Evolutionary conservation across 2,888 invertebrate species (phyloP).

Genomic region (Mythimna vitellina): DNA sequence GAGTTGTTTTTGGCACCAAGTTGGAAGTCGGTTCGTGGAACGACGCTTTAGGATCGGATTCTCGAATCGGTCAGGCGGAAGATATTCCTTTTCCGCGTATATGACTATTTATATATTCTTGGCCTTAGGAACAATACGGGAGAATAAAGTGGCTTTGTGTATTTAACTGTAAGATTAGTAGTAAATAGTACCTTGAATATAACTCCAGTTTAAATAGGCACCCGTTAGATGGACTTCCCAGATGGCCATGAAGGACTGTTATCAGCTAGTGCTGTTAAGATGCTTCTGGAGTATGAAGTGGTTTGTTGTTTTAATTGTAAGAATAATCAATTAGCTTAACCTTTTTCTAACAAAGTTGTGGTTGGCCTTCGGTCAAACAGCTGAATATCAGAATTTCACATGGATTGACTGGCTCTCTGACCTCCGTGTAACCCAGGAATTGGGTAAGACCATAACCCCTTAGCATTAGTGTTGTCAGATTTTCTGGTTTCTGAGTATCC

Average conservation of each 20-base stretch:
- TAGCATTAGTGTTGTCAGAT: no score
- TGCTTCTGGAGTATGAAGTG: no score
- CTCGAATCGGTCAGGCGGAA: constrained; percentile 46
- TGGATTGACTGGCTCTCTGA: no score
- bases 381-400: no score
- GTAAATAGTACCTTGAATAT: constrained; percentile 74
- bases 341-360: no score
- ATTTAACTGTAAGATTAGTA: constrained; percentile 1
- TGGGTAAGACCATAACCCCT: no score
- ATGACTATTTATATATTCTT: constrained; percentile 39
- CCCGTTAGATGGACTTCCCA: constrained; percentile 76
- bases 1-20: constrained; percentile 46
- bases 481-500: no score
- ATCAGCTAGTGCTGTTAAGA: constrained; percentile 73
- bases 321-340: no score
- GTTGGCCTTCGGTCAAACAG: no score
- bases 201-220: constrained; percentile 79
- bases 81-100: constrained; percentile 40
- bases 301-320: no score
- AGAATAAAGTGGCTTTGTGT: background rate
- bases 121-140: constrained; percentile 4
- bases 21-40: constrained; percentile 44
- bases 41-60: constrained; percentile 42
- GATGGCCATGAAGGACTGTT: constrained; percentile 72
- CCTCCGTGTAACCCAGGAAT: no score